A percentile compares a stretch with the other conserved stretches of the same genome.
Conservation (phyloP, 2,113 vertebrate species). For the Oostethus manadensis region DNA sequence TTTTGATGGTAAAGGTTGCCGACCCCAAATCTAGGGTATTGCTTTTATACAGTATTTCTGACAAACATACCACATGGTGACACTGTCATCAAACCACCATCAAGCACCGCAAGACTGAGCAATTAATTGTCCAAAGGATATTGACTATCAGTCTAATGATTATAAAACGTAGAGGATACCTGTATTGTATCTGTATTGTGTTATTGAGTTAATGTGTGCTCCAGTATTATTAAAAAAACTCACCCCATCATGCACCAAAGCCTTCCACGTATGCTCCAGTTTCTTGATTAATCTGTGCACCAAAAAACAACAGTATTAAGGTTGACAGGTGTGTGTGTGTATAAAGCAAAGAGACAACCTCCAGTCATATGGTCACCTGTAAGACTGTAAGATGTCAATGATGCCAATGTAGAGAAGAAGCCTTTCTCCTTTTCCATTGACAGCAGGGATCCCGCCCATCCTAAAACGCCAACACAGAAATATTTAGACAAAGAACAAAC, state of each 20-base stretch:
- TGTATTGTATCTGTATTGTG: too few species aligned
- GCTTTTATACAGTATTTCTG: too few species aligned
- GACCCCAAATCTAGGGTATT: too few species aligned
- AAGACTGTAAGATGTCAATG: conserved; percentile 96
- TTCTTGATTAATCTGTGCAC: conserved; percentile 92
- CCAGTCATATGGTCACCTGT: conserved; percentile 73
- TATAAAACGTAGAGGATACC: too few species aligned
- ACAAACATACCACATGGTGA: too few species aligned
- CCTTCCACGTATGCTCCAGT: conserved; percentile 97
- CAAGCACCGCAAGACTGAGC: too few species aligned
- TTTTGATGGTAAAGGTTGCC: too few species aligned
- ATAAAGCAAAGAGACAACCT: neutral
- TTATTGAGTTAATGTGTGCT: neutral
- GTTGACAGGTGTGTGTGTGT: neutral
- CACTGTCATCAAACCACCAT: too few species aligned
- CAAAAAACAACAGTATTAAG: neutral
- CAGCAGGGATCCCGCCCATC: conserved; percentile 95
- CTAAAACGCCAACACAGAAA: conserved; percentile 54
- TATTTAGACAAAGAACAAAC: neutral
- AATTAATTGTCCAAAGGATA: too few species aligned
- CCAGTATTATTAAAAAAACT: conserved; percentile 49
- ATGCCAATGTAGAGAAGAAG: conserved; percentile 92
- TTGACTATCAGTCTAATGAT: too few species aligned
- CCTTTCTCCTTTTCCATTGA: conserved; percentile 88
- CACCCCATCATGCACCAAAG: conserved; percentile 94